Base-by-base conservation (phyloP, 2,888 invertebrate genomes). In the Sphaerophoria rueppellii region DNA sequence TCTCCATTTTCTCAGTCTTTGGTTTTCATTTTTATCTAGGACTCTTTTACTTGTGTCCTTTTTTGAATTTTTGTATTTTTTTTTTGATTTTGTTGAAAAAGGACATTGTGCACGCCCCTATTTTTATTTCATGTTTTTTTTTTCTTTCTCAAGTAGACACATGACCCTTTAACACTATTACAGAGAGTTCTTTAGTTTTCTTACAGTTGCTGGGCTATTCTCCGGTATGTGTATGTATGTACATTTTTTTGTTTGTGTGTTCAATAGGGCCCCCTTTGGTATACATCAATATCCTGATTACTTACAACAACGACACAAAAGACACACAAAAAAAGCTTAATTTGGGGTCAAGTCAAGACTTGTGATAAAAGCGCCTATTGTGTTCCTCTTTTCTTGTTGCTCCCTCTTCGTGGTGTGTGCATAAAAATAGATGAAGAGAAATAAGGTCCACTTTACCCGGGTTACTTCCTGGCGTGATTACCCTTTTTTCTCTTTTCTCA, bases 81-180 rank as follows among this genome's bases (percentile, higher is more conserved):
- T 67, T 52, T 16, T 52, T 14, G 32, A 16, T 16, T 37, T 67
- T 74, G 57, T 57, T 73, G 24, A 63, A 77, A 75, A 55, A 69
- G 72, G 69, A 72, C 46, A 57, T 16, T 70, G 76, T 43, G 58
- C 73, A 69, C 77, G 77, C n/a, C 65, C 70, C 74, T 73, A 61
- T 70, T 74, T 78, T 70, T 67, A 16, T n/a, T 69, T 24, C 40
- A 32, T 24, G 24, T 24, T 24, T 24, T 24, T 24, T 24, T 24
- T 24, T 24, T 24, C 1, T 24, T 24, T 2, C 50, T 65, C 78
- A 24, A 65, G 77, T 82, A 78, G 78, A 70, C 70, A 70, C 73
- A 78, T 82, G 82, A 82, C 78, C 82, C 74, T 82, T 82, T 78
- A 70, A 82, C 74, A 82, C 71, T 65, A 63, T 78, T 65, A 57